Evolutionary conservation across 2,797 vertebrate genomes (phyloP), one percentile per base, ranked within the genome.

Genomic region (Acanthurus leucopareius): DNA sequence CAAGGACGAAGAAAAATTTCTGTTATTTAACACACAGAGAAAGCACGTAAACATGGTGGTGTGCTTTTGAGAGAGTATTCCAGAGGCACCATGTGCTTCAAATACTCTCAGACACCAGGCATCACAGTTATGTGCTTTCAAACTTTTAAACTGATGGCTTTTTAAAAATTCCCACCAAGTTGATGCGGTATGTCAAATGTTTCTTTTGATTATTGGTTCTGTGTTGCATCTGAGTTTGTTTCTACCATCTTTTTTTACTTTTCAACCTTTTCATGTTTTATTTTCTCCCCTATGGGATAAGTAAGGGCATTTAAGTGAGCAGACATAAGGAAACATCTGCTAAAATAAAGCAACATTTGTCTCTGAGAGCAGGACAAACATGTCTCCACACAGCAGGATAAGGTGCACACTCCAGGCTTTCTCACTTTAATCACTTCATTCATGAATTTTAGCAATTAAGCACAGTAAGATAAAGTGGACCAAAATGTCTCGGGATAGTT

Each of bases 321-420:
- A 52, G 1, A 10, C 69, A 66, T 28, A 73, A 73, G 73, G 58
- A 58, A 22, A 35, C 81, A 72, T 88, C 65, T 80, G 78, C 51
- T 75, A 28, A 54, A 47, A 44, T 49, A 45, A 65, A 59, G 57
- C 32, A 79, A 62, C 79, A 80, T 75, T 76, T 87, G 81, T 54
- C 42, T 48, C 32, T 51, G 19, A 75, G 28, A 47, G 7, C 49
- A 62, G 32, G 59, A 35, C 42, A 52, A 63, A 68, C n/a, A n/a
- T 20, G 8, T 25, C 7, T 38, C 22, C 10, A 28, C 15, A 7
- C 32, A 35, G 32, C 32, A 45, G 28, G 69, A 47, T 9, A 14
- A 60, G 42, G 20, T 38, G 15, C 16, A 59, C 47, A 60, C 19
- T 52, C 8, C 28, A 45, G 51, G 20, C 56, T 63, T 16, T 10